These are phyloP conservation scores for Hirtodrosophila confusa DNA, from an alignment of 2,888 invertebrate genomes.

Conservation along the genomic window DNA sequence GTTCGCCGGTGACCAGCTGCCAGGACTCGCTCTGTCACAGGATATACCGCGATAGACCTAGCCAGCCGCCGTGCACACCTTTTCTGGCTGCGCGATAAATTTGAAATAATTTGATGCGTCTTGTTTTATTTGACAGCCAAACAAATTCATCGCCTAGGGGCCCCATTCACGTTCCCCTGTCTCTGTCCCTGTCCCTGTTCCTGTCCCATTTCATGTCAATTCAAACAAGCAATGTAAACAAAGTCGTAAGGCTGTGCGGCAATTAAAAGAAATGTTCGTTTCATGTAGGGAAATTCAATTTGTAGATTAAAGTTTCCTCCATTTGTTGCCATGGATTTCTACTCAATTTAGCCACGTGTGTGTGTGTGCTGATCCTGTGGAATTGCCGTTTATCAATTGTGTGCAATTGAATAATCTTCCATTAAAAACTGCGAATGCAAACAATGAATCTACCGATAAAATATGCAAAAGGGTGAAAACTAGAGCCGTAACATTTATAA, in stretches of 20 bases:
- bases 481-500: too few species aligned
- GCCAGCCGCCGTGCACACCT: constrained; percentile 33
- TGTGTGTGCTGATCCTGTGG: constrained; percentile 10
- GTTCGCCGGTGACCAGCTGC: constrained; percentile 37
- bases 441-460: too few species aligned
- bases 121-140: constrained; percentile 77
- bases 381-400: constrained; percentile 32
- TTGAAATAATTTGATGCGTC: constrained; percentile 78
- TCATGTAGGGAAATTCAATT: constrained; percentile 72
- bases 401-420: constrained; percentile 22
- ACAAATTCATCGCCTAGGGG: constrained; percentile 70
- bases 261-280: constrained; percentile 64
- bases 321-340: constrained; percentile 5
- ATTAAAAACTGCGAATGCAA: constrained; percentile 7
- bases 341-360: constrained; percentile 12
- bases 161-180: constrained; percentile 6
- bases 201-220: background rate
- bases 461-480: too few species aligned
- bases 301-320: constrained; percentile 65
- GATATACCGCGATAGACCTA: constrained; percentile 21
- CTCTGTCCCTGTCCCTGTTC: constrained; percentile 2
- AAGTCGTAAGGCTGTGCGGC: constrained; percentile 60
- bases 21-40: constrained; percentile 34
- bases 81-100: constrained; percentile 64
- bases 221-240: constrained; percentile 57